Evolutionary conservation across 2,797 vertebrate species (phyloP), one percentile per base, ranked within the genome.

Genomic region (Sebastes iracundus): DNA sequence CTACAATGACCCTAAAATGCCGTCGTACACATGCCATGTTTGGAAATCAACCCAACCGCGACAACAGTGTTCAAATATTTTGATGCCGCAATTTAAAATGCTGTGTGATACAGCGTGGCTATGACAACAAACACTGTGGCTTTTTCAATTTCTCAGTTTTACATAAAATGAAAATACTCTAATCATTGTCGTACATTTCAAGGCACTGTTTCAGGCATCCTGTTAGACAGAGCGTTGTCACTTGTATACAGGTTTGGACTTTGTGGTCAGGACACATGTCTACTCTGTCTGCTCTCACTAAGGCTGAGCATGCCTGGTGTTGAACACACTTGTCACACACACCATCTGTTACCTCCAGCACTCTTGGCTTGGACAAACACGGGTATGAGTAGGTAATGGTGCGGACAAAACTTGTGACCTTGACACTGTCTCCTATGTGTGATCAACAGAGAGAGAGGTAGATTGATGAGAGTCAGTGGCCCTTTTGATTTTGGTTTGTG

Each of bases 321-420:
- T 84, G 88, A 91, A 89, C 89, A 93, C 90, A 79, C 90, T 53
- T 91, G 88, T 93, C 93, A 92, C 93, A 90, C 87, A 88, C 90
- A 83, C 95, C 94, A 95, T 95, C 95, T 95, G 95, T 94, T 95
- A 91, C 86, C 90, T 79, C 80, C 90, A 83, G 72, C 92, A 77
- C 79, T 90, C 87, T 85, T 85, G 93, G 90, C 90, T 91, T 93
- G 93, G 91, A 91, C 93, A 95, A 95, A 95, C 95, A 95, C 59
- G 49, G 88, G 91, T 90, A 93, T 89, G 91, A 93, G 93, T 91
- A 93, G 93, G 93, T 95, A 95, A 95, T 96, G 95, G 92, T 86
- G 94, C 92, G 80, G 93, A 94, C 94, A 88, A 91, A 92, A 93
- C 90, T 94, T 83, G 90, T 90, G 94, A 96, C 95, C 95, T 95